Base-by-base conservation (phyloP, 2,888 invertebrate species). In the Lacanobia wlatinum region DNA sequence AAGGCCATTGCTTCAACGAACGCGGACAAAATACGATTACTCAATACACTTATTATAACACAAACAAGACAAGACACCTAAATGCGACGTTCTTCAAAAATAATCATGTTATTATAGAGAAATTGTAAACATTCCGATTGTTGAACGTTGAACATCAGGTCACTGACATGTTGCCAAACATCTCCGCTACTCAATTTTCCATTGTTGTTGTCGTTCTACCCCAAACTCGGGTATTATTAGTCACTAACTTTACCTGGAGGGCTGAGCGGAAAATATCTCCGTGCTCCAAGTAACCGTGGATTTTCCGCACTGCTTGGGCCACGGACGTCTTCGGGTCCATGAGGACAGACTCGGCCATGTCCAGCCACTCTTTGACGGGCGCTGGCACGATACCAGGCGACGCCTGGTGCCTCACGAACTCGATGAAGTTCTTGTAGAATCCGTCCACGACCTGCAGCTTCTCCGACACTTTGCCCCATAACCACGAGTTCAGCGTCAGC, bases 371-470 rank as follows among this genome's bases (percentile, higher is more conserved):
- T 72, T 89, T 84, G 59, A 93, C 88, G 55, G 95, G 91, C 72
- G 94, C 96, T 75, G 93, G 96, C 85, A 88, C 93, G 48, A 90
- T 90, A 60, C 94, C 93, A 28, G 95, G 94, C 52, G 82, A 77
- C 9, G 94, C 89, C 84, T 96, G 96, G 60, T 95, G 92, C 56
- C 83, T 85, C 76, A 97, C 96, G 90, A 97, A 97, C 83, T 97
- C 95, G 71, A 97, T 93, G 90, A 97, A 98, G 60, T 96, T 97
- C 78, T 96, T 97, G 90, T 98, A 98, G 67, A 98, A 91, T 0
- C 97, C 97, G 78, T 97, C 97, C 46, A 98, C 95, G 23, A 96
- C 93, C 60, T 96, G 94, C 85, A 98, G 90, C 88, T 97, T 97
- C 48, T 96, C 95, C 73, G 97, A 95, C 2, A 97, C 95, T 69